Evolutionary conservation across 2,888 invertebrate species (phyloP).

Genomic region (Dynastes tityus): DNA sequence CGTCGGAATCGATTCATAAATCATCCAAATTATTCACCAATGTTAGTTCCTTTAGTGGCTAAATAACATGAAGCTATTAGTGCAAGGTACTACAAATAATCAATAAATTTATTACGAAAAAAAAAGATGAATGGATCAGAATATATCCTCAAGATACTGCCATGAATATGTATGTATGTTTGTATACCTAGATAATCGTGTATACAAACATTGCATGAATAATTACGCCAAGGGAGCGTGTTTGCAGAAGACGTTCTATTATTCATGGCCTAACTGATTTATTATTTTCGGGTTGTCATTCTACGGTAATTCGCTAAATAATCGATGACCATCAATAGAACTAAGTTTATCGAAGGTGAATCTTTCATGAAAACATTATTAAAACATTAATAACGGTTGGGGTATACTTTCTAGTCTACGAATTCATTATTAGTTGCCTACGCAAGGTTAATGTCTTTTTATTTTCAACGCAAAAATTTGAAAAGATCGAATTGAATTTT

Average conservation of each 20-base stretch:
- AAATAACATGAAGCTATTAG: too few species aligned
- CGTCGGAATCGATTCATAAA: neutral
- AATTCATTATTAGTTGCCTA: too few species aligned
- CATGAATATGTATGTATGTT: too few species aligned
- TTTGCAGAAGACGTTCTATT: neutral
- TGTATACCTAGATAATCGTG: neutral
- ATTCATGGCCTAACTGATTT: slow-evolving; percentile 4
- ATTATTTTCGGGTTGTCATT: slow-evolving; percentile 6
- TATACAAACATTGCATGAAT: slow-evolving; percentile 1
- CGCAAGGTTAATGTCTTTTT: too few species aligned
- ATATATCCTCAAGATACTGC: too few species aligned
- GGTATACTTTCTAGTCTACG: neutral
- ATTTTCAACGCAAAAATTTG: too few species aligned
- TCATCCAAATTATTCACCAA: neutral
- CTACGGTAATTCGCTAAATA: neutral
- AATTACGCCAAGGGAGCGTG: neutral
- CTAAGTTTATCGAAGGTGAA: neutral
- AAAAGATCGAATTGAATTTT: too few species aligned
- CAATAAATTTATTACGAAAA: too few species aligned
- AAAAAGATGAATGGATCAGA: too few species aligned
- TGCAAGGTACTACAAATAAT: too few species aligned
- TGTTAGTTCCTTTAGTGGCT: too few species aligned
- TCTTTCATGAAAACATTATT: neutral
- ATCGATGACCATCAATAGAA: neutral
- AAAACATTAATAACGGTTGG: neutral